Evolutionary conservation across 2,888 invertebrate genomes (phyloP), one percentile per base, ranked within the genome.

Genomic region (Lasius platythorax): DNA sequence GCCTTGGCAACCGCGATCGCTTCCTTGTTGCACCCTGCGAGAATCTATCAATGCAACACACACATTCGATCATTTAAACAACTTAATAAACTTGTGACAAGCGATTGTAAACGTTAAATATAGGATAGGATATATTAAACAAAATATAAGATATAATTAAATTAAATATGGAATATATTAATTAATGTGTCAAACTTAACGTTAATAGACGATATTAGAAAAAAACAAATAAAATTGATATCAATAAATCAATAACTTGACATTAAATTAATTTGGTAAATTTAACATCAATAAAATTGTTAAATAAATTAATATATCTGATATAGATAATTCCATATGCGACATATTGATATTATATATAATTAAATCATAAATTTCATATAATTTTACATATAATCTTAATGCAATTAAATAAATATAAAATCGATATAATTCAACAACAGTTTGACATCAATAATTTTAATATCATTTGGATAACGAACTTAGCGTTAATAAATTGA

Each of bases 1-100:
- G 97, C 97, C 91, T 97, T 96, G 0, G 98, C 97, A 2, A 98
- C 96, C 8, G 98, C 97, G 67, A 98, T 85, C 0, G 98, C 98
- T 94, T 97, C 97, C 86, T 95, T 95, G 93, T 98, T 98, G 15
- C 97, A 97, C 66, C 96, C 97, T n/a, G 98, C 97, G 79, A 98
- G 95, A 83, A 98, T 96, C 96, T 97, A 94, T 76, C n/a, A 40
- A 63, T 50, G 9, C 11, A n/a, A 75, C 33, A 23, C 23, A 23
- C 23, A n/a, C n/a, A 63, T 61, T 78, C 28, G 64, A 67, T 70
- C 66, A n/a, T 74, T 82, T 79, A 66, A 46, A 30, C 67, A 64
- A 67, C 33, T 15, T 46, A n/a, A 43, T 50, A 40, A 74, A 23
- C 33, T 53, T 33, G 2, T 23, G n/a, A 53, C n/a, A 53, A 53